Evolutionary conservation across 2,797 vertebrate species (phyloP).

Genomic region (Lemur catta): DNA sequence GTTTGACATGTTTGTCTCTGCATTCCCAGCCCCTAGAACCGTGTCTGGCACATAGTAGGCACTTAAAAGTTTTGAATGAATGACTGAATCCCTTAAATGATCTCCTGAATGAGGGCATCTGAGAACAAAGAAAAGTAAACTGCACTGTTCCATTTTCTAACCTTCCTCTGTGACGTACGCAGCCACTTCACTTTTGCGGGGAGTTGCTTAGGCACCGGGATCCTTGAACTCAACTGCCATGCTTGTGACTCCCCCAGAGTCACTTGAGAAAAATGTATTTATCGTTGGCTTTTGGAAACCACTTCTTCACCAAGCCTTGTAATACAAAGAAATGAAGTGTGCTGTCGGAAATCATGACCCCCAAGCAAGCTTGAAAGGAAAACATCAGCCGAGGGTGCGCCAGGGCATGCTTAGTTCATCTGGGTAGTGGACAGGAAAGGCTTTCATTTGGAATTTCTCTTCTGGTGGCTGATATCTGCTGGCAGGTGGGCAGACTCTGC

Average conservation of each 20-base stretch:
- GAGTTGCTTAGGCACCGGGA: neutral
- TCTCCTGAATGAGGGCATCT: neutral
- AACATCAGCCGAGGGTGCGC: neutral
- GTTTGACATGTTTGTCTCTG: neutral
- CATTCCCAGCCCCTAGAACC: neutral
- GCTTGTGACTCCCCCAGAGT: neutral
- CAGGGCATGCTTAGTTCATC: neutral
- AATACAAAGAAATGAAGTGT: neutral
- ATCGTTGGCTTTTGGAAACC: neutral
- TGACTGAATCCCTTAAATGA: neutral
- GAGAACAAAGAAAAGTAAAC: neutral
- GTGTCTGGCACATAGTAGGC: neutral
- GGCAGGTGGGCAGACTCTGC: conserved; percentile 48
- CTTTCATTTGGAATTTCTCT: conserved; percentile 12
- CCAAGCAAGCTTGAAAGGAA: neutral
- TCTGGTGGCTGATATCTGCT: neutral
- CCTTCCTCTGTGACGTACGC: neutral
- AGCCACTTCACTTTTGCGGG: neutral
- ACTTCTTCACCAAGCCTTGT: neutral
- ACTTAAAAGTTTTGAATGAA: neutral
- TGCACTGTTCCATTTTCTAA: neutral
- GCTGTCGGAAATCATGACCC: neutral
- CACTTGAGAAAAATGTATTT: neutral
- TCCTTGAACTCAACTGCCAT: neutral
- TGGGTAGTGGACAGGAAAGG: neutral